Evolutionary conservation across 2,888 invertebrate species (phyloP), one percentile per base, ranked within the genome.

Genomic region (Lepas anatifera): DNA sequence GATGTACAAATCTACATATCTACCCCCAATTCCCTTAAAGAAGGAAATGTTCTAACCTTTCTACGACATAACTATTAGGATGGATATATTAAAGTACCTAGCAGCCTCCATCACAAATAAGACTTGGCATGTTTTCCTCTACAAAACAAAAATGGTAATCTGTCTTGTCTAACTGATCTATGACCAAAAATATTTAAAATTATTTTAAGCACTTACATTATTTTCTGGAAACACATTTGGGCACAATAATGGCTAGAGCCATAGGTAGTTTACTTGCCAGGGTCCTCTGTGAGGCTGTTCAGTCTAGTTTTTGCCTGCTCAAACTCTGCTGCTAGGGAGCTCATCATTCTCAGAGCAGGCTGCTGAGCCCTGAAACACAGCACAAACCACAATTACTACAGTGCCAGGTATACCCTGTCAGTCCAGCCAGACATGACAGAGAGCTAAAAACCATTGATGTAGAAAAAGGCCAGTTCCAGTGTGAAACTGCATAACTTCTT

Each of bases 21-120:
- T 66, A 66, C 41, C n/a, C n/a, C n/a, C n/a, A n/a, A n/a, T n/a
- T n/a, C n/a, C n/a, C n/a, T n/a, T n/a, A n/a, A n/a, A n/a, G n/a
- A n/a, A n/a, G n/a, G n/a, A 64, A 10, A 37, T 39, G 39, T 66
- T 39, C 46, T 39, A n/a, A 66, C 46, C 66, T 69, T 67, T 66
- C 66, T 39, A 69, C 29, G n/a, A 69, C 27, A 66, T 39, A 69
- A 22, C 66, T 39, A 69, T 66, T 67, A 39, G 66, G 37, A 69
- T 66, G 66, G 37, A 69, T 66, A 69, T 66, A 69, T 69, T 67
- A 39, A 69, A 39, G 66, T 66, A 69, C 39, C 37, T 66, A 69
- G 66, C 66, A 67, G 22, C n/a, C 18, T 39, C 35, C 22, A 35
- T n/a, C 46, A 46, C n/a, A 46, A 13, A 41, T 43, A 52, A n/a